These are phyloP conservation scores for Eunapius fragilis DNA, from an alignment of 37 sponge, comb jelly and placozoan species.

Conservation along the genomic window DNA sequence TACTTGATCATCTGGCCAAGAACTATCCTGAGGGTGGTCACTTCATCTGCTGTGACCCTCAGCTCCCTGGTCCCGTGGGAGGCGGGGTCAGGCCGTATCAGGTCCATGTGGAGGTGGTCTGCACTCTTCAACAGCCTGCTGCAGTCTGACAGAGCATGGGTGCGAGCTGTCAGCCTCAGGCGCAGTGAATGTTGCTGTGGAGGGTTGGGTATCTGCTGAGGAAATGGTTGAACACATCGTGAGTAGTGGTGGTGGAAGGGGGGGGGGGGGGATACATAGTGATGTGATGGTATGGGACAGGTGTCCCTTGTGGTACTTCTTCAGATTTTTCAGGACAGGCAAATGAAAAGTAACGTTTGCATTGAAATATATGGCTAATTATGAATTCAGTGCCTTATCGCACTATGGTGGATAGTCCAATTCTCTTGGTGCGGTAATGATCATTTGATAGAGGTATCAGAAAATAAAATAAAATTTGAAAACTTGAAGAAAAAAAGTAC, in stretches of 20 bases:
- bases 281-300: too few relatives aligned
- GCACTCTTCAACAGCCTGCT: constrained; percentile 27
- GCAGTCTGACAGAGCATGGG: constrained; percentile 77
- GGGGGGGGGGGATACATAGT: too few relatives aligned
- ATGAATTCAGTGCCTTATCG: too few relatives aligned
- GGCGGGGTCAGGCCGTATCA: background rate
- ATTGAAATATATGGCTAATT: too few relatives aligned
- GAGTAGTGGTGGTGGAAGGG: too few relatives aligned
- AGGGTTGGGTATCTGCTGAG: constrained; percentile 47
- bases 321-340: too few relatives aligned
- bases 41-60: constrained; percentile 33
- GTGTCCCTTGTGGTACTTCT: too few relatives aligned
- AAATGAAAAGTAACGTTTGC: too few relatives aligned
- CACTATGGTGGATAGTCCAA: too few relatives aligned
- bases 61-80: background rate
- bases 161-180: constrained; percentile 71
- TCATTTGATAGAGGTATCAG: too few relatives aligned
- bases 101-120: constrained; percentile 55
- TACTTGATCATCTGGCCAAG: constrained; percentile 65
- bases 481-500: background rate
- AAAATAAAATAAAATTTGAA: background rate
- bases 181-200: constrained; percentile 56
- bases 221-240: background rate
- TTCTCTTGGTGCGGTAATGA: too few relatives aligned
- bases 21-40: constrained; percentile 12